Evolutionary conservation across 2,797 vertebrate species (phyloP).

Genomic region (Lacerta agilis): DNA sequence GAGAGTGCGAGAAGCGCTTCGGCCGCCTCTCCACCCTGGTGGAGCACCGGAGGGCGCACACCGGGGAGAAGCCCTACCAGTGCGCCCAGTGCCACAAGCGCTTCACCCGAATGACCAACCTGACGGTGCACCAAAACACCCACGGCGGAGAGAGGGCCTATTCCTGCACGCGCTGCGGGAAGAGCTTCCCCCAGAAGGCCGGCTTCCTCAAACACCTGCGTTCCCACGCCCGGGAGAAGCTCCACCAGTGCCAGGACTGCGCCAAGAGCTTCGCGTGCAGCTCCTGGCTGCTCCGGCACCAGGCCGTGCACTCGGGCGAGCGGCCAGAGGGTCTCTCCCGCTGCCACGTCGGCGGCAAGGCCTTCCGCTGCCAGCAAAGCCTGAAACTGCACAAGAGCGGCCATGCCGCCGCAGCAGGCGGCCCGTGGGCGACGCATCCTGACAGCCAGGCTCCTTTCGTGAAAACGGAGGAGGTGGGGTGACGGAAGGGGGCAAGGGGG

Average conservation of each 20-base stretch:
- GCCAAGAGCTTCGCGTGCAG: slow-evolving; percentile 84
- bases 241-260: slow-evolving; percentile 84
- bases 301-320: slow-evolving; percentile 81
- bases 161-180: slow-evolving; percentile 82
- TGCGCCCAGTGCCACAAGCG: slow-evolving; percentile 85
- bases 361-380: background rate
- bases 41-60: slow-evolving; percentile 67
- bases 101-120: slow-evolving; percentile 87
- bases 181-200: slow-evolving; percentile 86
- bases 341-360: slow-evolving; percentile 62
- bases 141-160: slow-evolving; percentile 86
- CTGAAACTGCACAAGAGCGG: background rate
- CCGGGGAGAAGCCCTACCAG: slow-evolving; percentile 79
- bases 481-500: background rate
- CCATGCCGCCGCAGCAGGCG: rapidly evolving
- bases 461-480: background rate
- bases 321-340: slow-evolving; percentile 77
- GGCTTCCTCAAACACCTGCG: slow-evolving; percentile 76
- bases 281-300: slow-evolving; percentile 85
- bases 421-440: rapidly evolving
- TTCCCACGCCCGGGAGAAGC: slow-evolving; percentile 68
- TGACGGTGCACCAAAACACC: slow-evolving; percentile 86
- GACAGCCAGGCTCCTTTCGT: background rate
- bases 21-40: slow-evolving; percentile 65
- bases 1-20: slow-evolving; percentile 67